A percentile compares a stretch with the other conserved stretches of the same genome.
Conservation (phyloP, 2,888 invertebrate genomes). For the Achlya flavicornis region DNA sequence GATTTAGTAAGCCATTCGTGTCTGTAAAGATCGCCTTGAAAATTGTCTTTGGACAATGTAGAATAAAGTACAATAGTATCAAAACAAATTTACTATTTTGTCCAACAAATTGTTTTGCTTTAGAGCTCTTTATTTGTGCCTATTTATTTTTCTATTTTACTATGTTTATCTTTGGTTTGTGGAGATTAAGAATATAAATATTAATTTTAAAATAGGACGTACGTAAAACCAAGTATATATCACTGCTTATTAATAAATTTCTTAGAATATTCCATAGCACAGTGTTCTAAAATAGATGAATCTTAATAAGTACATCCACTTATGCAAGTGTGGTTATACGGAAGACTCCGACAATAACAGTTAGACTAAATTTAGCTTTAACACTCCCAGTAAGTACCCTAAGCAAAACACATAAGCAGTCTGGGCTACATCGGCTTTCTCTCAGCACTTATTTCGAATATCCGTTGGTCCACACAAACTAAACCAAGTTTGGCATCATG, state of each 20-base stretch:
- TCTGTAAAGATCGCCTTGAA: slow-evolving; percentile 10
- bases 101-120: background rate
- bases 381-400: slow-evolving; percentile 1
- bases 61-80: background rate
- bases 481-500: background rate
- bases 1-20: slow-evolving; percentile 22
- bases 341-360: slow-evolving; percentile 14
- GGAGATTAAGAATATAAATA: too few species aligned
- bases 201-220: too few species aligned
- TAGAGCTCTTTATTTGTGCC: background rate
- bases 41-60: slow-evolving; percentile 6
- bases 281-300: slow-evolving; percentile 5
- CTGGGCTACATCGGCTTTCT: slow-evolving; percentile 3
- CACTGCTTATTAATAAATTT: background rate
- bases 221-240: too few species aligned
- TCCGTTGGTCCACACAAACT: background rate
- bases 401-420: background rate
- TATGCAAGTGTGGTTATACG: slow-evolving; percentile 8
- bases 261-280: slow-evolving; percentile 5
- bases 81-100: background rate
- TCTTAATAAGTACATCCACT: background rate
- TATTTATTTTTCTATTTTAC: background rate
- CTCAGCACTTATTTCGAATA: slow-evolving; percentile 10
- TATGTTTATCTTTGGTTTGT: too few species aligned
- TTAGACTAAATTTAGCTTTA: slow-evolving; percentile 13